Conservation (phyloP, 2,888 invertebrate genomes). For the Lampropteryx suffumata region DNA sequence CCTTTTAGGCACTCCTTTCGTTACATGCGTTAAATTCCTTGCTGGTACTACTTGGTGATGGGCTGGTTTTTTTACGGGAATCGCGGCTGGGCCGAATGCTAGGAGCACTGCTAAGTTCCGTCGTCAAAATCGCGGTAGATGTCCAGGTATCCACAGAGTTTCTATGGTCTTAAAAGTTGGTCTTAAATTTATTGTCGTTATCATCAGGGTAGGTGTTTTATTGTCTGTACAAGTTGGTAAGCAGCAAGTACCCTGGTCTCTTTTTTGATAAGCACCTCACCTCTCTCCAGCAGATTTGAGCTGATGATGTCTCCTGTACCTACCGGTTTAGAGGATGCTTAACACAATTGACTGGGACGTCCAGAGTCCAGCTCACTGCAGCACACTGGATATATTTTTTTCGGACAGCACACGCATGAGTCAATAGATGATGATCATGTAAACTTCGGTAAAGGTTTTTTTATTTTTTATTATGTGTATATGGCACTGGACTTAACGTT, state of each 20-base stretch:
- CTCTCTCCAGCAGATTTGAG: slow-evolving; percentile 13
- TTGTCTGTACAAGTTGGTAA: slow-evolving; percentile 16
- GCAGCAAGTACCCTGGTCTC: slow-evolving; percentile 7
- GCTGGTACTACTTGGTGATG: slow-evolving; percentile 7
- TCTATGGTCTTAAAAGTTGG: slow-evolving; percentile 12
- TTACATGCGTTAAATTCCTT: not conserved
- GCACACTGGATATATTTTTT: slow-evolving; percentile 5
- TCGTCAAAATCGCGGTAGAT: slow-evolving; percentile 25
- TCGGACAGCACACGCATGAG: slow-evolving; percentile 13
- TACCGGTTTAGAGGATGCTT: slow-evolving; percentile 10
- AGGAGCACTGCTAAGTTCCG: not conserved
- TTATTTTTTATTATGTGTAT: no score
- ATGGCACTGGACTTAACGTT: not conserved
- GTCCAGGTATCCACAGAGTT: slow-evolving; percentile 24
- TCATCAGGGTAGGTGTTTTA: slow-evolving; percentile 1
- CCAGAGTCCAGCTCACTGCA: slow-evolving; percentile 11
- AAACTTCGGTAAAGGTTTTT: slow-evolving; percentile 3
- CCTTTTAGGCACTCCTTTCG: not conserved
- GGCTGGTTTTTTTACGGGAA: slow-evolving; percentile 1
- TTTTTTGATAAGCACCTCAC: slow-evolving; percentile 10
- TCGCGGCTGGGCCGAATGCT: slow-evolving; percentile 1
- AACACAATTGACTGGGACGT: slow-evolving; percentile 1
- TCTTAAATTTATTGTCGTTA: slow-evolving; percentile 7
- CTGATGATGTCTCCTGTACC: not conserved
- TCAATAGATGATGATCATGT: slow-evolving; percentile 5